Base-by-base conservation (phyloP, 2,113 vertebrate genomes). In the Gallinago jamesoni region DNA sequence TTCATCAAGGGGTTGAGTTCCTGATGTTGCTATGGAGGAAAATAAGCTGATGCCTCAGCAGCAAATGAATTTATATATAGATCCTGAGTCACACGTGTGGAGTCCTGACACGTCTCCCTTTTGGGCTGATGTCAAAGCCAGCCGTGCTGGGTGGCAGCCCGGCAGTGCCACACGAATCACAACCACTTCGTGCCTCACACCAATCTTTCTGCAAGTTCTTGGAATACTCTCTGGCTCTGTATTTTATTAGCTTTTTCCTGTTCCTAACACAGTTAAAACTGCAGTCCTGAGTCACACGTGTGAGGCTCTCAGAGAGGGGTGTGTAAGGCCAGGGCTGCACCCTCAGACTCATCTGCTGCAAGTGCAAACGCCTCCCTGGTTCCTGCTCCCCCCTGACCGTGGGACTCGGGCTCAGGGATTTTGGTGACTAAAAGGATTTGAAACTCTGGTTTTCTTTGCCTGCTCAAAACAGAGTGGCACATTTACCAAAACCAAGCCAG, bases 11-110 rank as follows among this genome's bases (percentile, higher is more conserved):
- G 72, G 70, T 2, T 12, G 70, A 88, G 91, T 3, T 85, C 78
- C 89, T 31, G 16, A 45, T 31, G 89, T 94, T 93, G 94, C 93
- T 75, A 86, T 64, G 92, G 95, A 93, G 76, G 91, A 77, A 75
- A 91, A 84, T 1, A 62, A 92, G 94, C 87, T 21, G 68, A 35
- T 57, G 85, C 80, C 76, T 83, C 31, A 1, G 86, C 79, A 56
- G 87, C 31, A 2, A 53, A 18, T 6, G 50, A 22, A 52, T 74
- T 92, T 94, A 80, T 73, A 77, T 88, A 76, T 62, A 93, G 93
- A 23, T 7, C 1, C 12, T 89, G 91, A 96, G 94, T 94, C 95
- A 91, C 68, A 50, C 12, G 45, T 59, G 90, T 24, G 85, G 77
- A 74, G 80, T 55, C 87, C 77, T 74, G 93, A 41, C 84, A 73